A percentile compares a stretch with the other conserved stretches of the same genome.
Evolutionary conservation across 2,113 vertebrate species (phyloP).

Genomic region (Pristiophorus japonicus): DNA sequence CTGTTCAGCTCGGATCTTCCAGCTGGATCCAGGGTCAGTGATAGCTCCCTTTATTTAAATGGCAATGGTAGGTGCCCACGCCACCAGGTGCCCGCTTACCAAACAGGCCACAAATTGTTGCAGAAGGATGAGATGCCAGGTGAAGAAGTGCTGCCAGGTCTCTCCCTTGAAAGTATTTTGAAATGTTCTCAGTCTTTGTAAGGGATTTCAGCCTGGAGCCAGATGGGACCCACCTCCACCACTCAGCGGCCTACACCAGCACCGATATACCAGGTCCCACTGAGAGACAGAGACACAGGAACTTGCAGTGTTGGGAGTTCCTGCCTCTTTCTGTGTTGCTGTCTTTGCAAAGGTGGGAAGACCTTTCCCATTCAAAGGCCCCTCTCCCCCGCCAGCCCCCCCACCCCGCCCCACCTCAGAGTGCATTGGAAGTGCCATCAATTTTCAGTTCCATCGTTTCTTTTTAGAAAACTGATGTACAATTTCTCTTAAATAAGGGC

Average conservation of each 20-base stretch:
- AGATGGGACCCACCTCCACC: neutral
- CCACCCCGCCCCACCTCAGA: too few species aligned
- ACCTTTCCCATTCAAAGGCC: neutral
- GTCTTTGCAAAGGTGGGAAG: neutral
- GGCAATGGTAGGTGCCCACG: too few species aligned
- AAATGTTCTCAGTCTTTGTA: neutral
- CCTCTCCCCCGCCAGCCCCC: too few species aligned
- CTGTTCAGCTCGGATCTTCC: too few species aligned
- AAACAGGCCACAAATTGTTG: too few species aligned
- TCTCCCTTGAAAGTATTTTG: neutral
- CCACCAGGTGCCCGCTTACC: too few species aligned
- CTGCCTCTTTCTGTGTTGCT: neutral
- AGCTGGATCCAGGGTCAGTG: too few species aligned
- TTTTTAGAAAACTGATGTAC: neutral
- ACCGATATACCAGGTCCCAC: neutral
- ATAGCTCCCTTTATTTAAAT: too few species aligned
- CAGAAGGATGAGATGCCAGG: too few species aligned
- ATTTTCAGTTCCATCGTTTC: neutral
- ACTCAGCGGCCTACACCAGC: neutral
- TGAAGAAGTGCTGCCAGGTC: too few species aligned
- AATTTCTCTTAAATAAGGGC: neutral
- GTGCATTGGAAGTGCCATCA: neutral
- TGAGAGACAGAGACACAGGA: neutral
- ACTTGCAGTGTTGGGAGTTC: neutral
- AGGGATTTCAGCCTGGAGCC: neutral